These are phyloP conservation scores for Momotus momota DNA, from an alignment of 2,797 vertebrate species.

Conservation along the genomic window DNA sequence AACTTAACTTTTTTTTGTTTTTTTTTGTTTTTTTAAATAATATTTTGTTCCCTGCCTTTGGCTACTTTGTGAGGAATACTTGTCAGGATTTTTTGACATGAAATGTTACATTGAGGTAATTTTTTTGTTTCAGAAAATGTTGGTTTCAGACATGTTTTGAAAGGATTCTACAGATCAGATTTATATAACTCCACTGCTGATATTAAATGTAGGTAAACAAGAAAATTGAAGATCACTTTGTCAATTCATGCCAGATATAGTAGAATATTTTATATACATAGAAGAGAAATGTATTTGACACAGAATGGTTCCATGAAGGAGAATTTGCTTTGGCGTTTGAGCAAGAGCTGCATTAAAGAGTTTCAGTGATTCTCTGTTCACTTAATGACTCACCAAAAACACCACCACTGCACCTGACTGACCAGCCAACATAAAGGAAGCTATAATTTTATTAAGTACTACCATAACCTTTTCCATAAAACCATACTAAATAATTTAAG, in stretches of 20 bases:
- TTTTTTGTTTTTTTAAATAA: no score
- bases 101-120: neutral
- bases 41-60: neutral
- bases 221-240: neutral
- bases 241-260: neutral
- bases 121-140: neutral
- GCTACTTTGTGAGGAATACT: neutral
- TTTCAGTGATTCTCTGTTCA: neutral
- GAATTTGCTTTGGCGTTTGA: conserved; percentile 34
- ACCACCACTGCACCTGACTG: neutral
- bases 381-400: neutral
- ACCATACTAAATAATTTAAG: neutral
- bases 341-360: neutral
- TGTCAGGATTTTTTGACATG: conserved; percentile 2
- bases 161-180: neutral
- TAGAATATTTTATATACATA: neutral
- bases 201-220: conserved; percentile 41
- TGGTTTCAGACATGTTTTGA: conserved; percentile 16
- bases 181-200: neutral
- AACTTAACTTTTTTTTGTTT: neutral
- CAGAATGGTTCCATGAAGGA: neutral
- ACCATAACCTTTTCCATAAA: neutral
- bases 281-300: neutral
- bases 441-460: neutral
- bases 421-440: neutral